Conservation (phyloP, 2,888 invertebrate species). For the Phortica okadai region DNA sequence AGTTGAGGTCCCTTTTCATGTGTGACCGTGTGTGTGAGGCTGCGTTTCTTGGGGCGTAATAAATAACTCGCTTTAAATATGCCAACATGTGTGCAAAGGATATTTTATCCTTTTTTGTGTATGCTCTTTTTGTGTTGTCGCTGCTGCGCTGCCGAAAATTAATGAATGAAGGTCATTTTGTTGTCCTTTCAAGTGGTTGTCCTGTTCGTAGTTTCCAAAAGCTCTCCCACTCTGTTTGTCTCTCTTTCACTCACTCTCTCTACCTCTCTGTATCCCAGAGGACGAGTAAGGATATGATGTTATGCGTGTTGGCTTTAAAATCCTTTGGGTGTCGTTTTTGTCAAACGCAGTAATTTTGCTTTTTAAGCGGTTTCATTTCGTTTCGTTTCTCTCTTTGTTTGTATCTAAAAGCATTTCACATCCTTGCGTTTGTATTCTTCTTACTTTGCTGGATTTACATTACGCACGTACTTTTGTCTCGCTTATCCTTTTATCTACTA, state of each 20-base stretch:
- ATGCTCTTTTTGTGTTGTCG: neutral
- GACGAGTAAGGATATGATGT: neutral
- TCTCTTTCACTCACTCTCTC: neutral
- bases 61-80: conserved; percentile 9
- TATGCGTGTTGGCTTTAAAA: conserved; percentile 34
- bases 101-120: conserved; percentile 3
- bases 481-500: neutral
- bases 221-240: neutral
- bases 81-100: neutral
- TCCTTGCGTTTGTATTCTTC: neutral
- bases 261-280: neutral
- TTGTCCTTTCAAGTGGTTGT: conserved; percentile 25
- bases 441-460: conserved; percentile 21
- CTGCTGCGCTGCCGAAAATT: conserved; percentile 7
- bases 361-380: conserved; percentile 53
- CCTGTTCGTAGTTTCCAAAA: neutral
- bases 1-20: conserved; percentile 5
- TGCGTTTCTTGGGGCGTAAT: neutral
- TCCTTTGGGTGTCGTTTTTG: conserved; percentile 53
- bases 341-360: conserved; percentile 47
- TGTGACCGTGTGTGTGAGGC: conserved; percentile 1
- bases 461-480: conserved; percentile 1
- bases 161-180: conserved; percentile 29
- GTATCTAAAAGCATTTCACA: neutral
- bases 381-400: neutral